Base-by-base conservation (phyloP, 2,113 vertebrate genomes). In the Centropristis striata region DNA sequence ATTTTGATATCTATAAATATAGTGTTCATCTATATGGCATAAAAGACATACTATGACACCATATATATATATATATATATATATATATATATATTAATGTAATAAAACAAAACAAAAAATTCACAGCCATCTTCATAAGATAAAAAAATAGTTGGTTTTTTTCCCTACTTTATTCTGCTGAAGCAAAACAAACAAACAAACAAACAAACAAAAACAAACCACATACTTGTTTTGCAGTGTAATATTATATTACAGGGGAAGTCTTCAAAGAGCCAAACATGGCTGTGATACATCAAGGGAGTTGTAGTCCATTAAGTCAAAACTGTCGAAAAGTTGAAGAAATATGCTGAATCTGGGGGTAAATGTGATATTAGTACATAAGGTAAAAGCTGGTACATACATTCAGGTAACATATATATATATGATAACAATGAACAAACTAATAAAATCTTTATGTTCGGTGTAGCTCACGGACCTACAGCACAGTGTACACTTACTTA, bases 271-370 rank as follows among this genome's bases (percentile, higher is more conserved):
- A 41, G 55, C 23, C n/a, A 32, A 53, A 60, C 9, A 57, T 67
- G 54, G 53, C 53, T 25, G 60, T 39, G 42, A 55, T 27, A 50
- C 70, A 65, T 41, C 21, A 36, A 54, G 76, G 75, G 75, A 64
- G 20, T 60, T 77, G 73, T 77, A 67, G 80, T 81, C 66, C 72
- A 58, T 27, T 20, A 14, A 27, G 14, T 46, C 27, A n/a, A 60
- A 59, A 15, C 42, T n/a, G 51, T 25, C 32, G 18, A 27, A 59
- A 1, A 51, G 15, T 15, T 49, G 11, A 71, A 42, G 47, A 54
- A n/a, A 51, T 41, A 39, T 6, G 32, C 57, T 15, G 42, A 59
- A 44, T n/a, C 6, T 41, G 41, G 14, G 32, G 13, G 21, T 23
- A 21, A 50, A 50, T 4, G 18, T 41, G 28, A 12, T 20, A 13